Conservation (phyloP, 2,888 invertebrate species). For the Melipona beecheii region DNA sequence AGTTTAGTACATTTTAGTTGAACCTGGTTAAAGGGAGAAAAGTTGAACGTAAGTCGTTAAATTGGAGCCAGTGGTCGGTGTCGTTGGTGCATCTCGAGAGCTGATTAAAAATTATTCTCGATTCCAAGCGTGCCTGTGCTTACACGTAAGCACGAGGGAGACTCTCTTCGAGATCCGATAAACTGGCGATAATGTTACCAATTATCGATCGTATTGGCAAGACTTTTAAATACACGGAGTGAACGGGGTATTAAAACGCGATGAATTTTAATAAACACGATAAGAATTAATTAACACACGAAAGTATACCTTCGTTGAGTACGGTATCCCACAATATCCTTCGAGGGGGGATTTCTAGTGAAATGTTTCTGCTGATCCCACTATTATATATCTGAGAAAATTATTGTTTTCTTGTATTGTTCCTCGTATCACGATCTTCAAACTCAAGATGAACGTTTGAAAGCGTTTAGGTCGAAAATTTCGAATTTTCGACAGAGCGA, state of each 20-base stretch:
- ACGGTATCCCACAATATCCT: slow-evolving; percentile 1
- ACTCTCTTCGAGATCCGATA: background rate
- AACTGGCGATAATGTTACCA: background rate
- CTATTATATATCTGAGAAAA: background rate
- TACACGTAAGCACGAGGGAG: background rate
- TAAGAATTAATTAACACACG: background rate
- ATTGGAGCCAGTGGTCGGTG: background rate
- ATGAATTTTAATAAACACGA: background rate
- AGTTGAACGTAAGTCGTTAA: background rate
- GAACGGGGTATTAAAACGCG: background rate
- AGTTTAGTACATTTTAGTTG: background rate
- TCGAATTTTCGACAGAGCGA: background rate
- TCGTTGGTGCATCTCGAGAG: slow-evolving; percentile 12
- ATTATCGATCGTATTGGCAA: background rate
- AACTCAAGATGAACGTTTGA: background rate
- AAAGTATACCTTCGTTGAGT: background rate
- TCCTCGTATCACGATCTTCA: background rate
- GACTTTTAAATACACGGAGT: background rate
- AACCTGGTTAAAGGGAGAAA: background rate
- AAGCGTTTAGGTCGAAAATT: background rate
- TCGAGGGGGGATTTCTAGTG: background rate
- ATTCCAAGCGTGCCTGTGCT: background rate
- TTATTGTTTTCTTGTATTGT: background rate
- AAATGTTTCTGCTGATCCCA: background rate
- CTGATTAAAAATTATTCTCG: slow-evolving; percentile 23